Base-by-base conservation (phyloP, 2,888 invertebrate genomes). In the Brachyptera putata region DNA sequence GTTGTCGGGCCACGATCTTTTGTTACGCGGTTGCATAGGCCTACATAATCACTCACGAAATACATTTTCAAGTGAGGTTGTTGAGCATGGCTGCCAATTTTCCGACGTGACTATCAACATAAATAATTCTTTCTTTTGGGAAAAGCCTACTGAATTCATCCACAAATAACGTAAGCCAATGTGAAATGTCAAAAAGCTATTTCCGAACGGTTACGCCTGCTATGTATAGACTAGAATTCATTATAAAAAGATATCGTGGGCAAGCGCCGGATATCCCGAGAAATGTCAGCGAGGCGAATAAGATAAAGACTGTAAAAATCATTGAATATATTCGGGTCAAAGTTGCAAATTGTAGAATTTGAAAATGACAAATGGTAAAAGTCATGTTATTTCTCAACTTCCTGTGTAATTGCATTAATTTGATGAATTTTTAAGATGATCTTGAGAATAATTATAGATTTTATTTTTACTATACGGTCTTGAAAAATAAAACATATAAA, bases 61-160 rank as follows among this genome's bases (percentile, higher is more conserved):
- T n/a, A n/a, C n/a, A n/a, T n/a, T n/a, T n/a, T n/a, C n/a, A n/a
- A n/a, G n/a, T n/a, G n/a, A n/a, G n/a, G n/a, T n/a, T n/a, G n/a
- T n/a, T n/a, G n/a, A 14, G 46, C 24, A 46, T 46, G 46, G 24
- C 16, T 53, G 53, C 34, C 53, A 36, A 53, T 21, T 21, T 34
- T 16, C 53, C 16, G 21, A 21, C 16, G 18, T 34, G 36, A 30
- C 53, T 36, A 53, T 36, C 22, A 53, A 50, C 50, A 50, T 50
- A 50, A 50, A 50, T 50, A 50, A 50, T 50, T 30, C 26, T 50
- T 50, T 53, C 53, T 53, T 53, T 36, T 36, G 36, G 18, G 37
- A 39, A 25, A 26, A n/a, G 14, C 39, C 30, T 26, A n/a, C n/a
- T n/a, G n/a, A n/a, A n/a, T 43, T 53, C 34, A 18, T 24, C 48